Percentiles rank a stretch among this genome's conserved stretches.
Conservation (phyloP, 2,113 vertebrate genomes). For the Micronycteris hirsuta region DNA sequence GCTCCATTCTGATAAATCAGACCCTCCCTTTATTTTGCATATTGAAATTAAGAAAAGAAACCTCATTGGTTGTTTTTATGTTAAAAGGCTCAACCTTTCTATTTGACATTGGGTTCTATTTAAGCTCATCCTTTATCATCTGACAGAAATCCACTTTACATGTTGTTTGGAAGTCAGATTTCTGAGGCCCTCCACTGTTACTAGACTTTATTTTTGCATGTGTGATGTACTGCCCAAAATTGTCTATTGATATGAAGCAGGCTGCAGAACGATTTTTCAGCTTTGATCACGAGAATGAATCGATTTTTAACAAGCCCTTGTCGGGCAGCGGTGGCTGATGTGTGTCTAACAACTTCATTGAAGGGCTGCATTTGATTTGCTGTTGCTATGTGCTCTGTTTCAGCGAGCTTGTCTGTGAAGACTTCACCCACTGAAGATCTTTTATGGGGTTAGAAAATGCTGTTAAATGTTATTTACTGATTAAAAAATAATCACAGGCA, state of each 20-base stretch:
- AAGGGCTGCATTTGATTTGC: conserved; percentile 74
- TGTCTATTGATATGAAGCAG: conserved; percentile 72
- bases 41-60: background rate
- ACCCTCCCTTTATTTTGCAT: background rate
- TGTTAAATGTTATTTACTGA: conserved; percentile 85
- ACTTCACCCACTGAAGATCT: conserved; percentile 76
- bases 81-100: conserved; percentile 49
- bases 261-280: conserved; percentile 60
- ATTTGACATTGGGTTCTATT: conserved; percentile 35
- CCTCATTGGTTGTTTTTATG: conserved; percentile 41
- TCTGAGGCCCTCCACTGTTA: conserved; percentile 12
- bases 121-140: conserved; percentile 48
- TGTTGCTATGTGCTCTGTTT: conserved; percentile 78
- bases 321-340: conserved; percentile 1
- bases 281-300: conserved; percentile 74
- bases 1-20: background rate
- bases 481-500: conserved; percentile 81
- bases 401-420: conserved; percentile 72
- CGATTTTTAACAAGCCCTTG: conserved; percentile 68
- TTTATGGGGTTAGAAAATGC: conserved; percentile 81
- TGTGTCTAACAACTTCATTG: conserved; percentile 68
- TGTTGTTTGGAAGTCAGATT: conserved; percentile 63
- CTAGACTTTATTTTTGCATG: conserved; percentile 50
- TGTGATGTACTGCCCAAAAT: conserved; percentile 64
- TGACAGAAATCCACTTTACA: conserved; percentile 73